phyloP scores from a whole-genome alignment of 2,797 vertebrate species.

The Leptatherina wallacei region DNA sequence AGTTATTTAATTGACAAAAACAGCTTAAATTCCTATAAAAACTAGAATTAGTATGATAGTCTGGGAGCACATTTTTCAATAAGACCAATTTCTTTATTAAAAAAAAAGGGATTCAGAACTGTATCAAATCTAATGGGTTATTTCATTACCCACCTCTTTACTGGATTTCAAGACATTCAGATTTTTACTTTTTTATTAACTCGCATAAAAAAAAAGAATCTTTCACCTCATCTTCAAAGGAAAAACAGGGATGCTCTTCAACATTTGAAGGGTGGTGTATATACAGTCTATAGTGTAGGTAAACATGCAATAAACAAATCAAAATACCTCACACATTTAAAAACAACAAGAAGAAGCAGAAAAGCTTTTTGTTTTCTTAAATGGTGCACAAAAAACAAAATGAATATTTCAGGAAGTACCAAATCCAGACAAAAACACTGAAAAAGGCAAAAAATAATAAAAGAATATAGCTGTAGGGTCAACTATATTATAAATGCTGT shows the following conservation, averaged over 20 bases:
- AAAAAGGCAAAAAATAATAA: slow-evolving; percentile 33
- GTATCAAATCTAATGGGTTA: background rate
- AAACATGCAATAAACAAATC: slow-evolving; percentile 29
- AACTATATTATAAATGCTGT: slow-evolving; percentile 32
- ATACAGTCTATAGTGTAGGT: background rate
- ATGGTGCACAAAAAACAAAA: slow-evolving; percentile 33
- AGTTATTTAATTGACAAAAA: background rate
- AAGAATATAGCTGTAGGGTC: slow-evolving; percentile 25
- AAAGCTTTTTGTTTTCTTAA: slow-evolving; percentile 35
- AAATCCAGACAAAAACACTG: slow-evolving; percentile 25
- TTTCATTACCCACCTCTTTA: background rate
- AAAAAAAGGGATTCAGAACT: background rate
- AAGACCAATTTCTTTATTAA: background rate
- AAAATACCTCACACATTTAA: slow-evolving; percentile 4
- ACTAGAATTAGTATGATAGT: background rate
- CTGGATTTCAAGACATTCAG: background rate
- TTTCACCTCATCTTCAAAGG: background rate
- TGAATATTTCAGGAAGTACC: slow-evolving; percentile 42
- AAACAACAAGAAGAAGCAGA: slow-evolving; percentile 7
- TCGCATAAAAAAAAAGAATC: background rate
- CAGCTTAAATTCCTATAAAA: background rate
- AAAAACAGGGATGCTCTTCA: background rate
- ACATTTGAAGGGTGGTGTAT: background rate
- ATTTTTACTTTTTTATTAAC: background rate
- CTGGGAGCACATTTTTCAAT: background rate